Evolutionary conservation across 30 jellyfish, hydroid and myxozoan genomes (phyloP), one percentile per base, ranked within the genome.

Genomic region (Aurelia sp.): DNA sequence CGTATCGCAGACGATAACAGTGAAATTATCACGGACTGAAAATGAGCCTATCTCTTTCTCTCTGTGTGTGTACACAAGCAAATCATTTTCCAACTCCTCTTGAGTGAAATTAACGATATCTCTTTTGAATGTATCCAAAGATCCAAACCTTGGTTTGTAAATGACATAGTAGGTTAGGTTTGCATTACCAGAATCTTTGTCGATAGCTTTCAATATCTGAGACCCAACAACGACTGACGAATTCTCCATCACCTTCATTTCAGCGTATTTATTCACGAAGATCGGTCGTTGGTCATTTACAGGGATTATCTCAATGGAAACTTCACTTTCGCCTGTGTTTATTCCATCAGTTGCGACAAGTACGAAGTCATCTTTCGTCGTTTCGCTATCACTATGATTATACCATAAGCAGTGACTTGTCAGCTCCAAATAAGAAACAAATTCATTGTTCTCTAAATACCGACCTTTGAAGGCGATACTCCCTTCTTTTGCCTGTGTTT

Each of bases 321-420:
- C 78, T n/a, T 33, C 52, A 11, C 24, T 63, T 41, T 47, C 17
- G 15, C 53, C 41, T 17, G 8, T 58, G 30, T 87, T 74, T 9
- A 27, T 52, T 8, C 90, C 82, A 68, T 87, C 90, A 44, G 80
- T 33, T 48, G 91, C 91, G 31, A 80, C 76, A 0, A 87, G 24
- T 10, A 58, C 60, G 66, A 87, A 67, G 1, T 0, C 73, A 51
- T 87, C 96, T 8, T 13, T 16, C 24, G 10, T 12, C 38, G 82
- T 87, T 61, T 87, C 96, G 75, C 83, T 63, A 18, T 55, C 86
- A 77, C 72, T 66, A 64, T 87, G 96, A 33, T 27, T n/a, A 58
- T 87, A 87, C 84, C 82, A 76, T 63, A 87, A 16, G 11, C 84
- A 67, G 41, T 60, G 44, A n/a, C 18, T 30, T 8, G 5, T n/a